phyloP scores from a whole-genome alignment of 2,797 vertebrate species.

The Austrolebias charrua region DNA sequence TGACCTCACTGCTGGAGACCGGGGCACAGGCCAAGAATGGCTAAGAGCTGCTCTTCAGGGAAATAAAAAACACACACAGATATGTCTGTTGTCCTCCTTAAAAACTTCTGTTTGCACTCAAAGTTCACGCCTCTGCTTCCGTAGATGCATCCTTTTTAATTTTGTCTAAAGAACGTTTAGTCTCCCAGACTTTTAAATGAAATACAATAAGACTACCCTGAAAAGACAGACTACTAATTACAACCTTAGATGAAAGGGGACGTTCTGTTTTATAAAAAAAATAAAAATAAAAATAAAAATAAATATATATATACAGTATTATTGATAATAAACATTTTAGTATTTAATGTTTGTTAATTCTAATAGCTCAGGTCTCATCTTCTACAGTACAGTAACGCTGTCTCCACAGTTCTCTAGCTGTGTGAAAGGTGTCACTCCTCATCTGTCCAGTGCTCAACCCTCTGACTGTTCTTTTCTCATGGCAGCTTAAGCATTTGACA shows the following conservation, averaged over 20 bases:
- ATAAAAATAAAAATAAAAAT: too few species aligned
- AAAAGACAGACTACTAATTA: background rate
- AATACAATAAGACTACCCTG: background rate
- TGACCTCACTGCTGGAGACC: conserved; percentile 64
- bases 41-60: conserved; percentile 41
- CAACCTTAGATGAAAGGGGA: background rate
- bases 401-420: conserved; percentile 18
- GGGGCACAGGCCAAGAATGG: conserved; percentile 52
- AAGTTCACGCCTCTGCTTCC: conserved; percentile 4
- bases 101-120: conserved; percentile 10
- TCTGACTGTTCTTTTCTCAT: conserved; percentile 17
- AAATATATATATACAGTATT: too few species aligned
- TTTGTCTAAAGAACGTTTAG: background rate
- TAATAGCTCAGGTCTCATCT: conserved; percentile 37
- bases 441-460: conserved; percentile 12
- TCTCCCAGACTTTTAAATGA: conserved; percentile 2
- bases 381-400: conserved; percentile 35
- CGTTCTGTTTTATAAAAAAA: background rate
- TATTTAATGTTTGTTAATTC: conserved; percentile 42
- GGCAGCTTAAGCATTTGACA: conserved; percentile 13
- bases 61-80: conserved; percentile 24
- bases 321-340: conserved; percentile 10
- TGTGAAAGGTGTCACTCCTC: conserved; percentile 15
- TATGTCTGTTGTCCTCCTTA: conserved; percentile 11
- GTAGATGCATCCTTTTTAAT: background rate